These are phyloP conservation scores for Tokudaia tokunoshimensis DNA, from an alignment of 2,797 vertebrate genomes.

Conservation along the genomic window DNA sequence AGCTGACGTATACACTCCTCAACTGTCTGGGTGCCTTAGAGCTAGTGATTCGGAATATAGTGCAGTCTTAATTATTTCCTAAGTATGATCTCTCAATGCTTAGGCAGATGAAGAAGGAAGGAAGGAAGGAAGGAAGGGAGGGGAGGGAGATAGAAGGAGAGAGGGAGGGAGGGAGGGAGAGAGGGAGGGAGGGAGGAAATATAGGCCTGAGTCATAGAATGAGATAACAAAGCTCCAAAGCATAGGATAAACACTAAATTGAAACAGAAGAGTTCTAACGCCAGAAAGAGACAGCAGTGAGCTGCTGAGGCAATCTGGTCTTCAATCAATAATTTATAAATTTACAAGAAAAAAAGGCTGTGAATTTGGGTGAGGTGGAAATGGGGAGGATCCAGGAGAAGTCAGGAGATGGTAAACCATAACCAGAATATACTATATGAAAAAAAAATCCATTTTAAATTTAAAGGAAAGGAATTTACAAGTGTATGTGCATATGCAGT, in stretches of 20 bases:
- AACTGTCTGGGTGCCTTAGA: background rate
- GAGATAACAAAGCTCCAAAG: background rate
- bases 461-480: background rate
- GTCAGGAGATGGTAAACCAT: background rate
- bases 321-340: background rate
- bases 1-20: background rate
- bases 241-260: background rate
- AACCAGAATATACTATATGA: background rate
- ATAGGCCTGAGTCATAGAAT: background rate
- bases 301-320: background rate
- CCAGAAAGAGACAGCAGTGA: background rate
- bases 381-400: background rate
- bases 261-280: background rate
- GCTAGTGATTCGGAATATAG: background rate
- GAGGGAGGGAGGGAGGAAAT: background rate
- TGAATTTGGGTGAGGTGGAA: background rate
- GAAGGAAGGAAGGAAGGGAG: fast-evolving
- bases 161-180: too few species aligned
- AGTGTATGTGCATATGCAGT: background rate
- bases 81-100: background rate
- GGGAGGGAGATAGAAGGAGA: fast-evolving
- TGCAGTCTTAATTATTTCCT: background rate
- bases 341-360: background rate
- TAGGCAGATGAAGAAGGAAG: background rate
- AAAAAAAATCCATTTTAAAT: background rate